Evolutionary conservation across 2,797 vertebrate species (phyloP).

Genomic region (Brotula barbata): DNA sequence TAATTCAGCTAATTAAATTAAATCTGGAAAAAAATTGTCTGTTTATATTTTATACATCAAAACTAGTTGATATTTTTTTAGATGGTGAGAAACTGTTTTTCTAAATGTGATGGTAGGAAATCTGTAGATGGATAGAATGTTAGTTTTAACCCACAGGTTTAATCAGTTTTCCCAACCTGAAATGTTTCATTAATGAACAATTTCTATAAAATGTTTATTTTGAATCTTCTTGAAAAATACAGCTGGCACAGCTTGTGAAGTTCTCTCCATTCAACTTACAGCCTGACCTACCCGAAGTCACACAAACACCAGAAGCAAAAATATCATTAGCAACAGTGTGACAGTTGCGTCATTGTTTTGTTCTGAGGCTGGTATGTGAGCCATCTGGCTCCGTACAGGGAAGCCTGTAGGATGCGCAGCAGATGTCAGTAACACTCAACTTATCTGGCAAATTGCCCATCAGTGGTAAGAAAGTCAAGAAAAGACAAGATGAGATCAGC

Average conservation of each 20-base stretch:
- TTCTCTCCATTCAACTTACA: constrained; percentile 11
- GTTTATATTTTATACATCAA: no score
- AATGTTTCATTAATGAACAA: no score
- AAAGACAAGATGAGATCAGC: background rate
- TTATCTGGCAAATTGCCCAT: constrained; percentile 30
- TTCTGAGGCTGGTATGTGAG: constrained; percentile 44
- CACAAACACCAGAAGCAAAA: constrained; percentile 26
- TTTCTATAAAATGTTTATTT: no score
- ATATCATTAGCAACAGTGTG: constrained; percentile 16
- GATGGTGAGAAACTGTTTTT: no score
- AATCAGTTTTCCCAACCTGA: no score
- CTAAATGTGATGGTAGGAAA: no score
- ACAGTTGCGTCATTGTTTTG: constrained; percentile 23
- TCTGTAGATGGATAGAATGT: no score
- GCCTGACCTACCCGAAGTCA: constrained; percentile 34
- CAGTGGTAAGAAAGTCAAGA: background rate
- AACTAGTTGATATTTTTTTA: no score
- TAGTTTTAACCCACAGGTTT: no score
- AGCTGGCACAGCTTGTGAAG: constrained; percentile 9
- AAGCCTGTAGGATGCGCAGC: constrained; percentile 31
- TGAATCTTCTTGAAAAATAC: no score
- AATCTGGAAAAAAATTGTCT: no score
- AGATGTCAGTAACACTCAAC: constrained; percentile 34
- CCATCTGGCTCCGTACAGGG: constrained; percentile 40
- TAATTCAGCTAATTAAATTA: no score